These are phyloP conservation scores for Achroia grisella DNA, from an alignment of 1,140 invertebrate species.

Conservation along the genomic window DNA sequence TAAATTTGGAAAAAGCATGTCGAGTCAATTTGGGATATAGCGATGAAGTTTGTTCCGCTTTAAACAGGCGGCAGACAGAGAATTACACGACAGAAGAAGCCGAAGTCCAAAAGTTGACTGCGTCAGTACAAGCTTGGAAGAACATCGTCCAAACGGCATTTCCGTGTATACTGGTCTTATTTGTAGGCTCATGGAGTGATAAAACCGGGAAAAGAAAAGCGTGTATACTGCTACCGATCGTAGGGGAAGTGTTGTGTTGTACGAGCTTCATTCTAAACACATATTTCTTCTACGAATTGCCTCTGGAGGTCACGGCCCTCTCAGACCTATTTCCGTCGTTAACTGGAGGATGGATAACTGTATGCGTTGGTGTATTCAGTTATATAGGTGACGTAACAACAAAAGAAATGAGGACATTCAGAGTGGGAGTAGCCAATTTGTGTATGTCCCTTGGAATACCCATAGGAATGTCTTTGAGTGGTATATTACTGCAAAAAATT, in stretches of 20 bases:
- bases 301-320: conserved; percentile 70
- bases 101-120: conserved; percentile 75
- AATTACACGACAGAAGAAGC: conserved; percentile 68
- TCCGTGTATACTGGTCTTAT: conserved; percentile 73
- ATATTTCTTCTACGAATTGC: conserved; percentile 71
- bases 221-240: conserved; percentile 72
- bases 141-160: conserved; percentile 73
- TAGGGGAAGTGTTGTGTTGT: conserved; percentile 69
- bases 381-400: conserved; percentile 76
- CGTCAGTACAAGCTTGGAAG: conserved; percentile 75
- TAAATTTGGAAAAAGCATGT: conserved; percentile 78
- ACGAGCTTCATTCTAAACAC: conserved; percentile 73
- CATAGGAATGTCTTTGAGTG: conserved; percentile 67
- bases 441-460: conserved; percentile 70
- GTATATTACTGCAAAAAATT: conserved; percentile 61
- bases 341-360: conserved; percentile 74
- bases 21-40: conserved; percentile 75
- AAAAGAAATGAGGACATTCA: conserved; percentile 74
- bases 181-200: conserved; percentile 78
- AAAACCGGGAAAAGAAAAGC: conserved; percentile 75
- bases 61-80: conserved; percentile 67
- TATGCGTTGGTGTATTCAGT: conserved; percentile 75
- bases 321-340: conserved; percentile 74
- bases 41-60: conserved; percentile 72
- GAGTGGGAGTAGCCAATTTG: conserved; percentile 75